phyloP scores from a whole-genome alignment of 2,888 invertebrate species.

The Epinotia ramella region DNA sequence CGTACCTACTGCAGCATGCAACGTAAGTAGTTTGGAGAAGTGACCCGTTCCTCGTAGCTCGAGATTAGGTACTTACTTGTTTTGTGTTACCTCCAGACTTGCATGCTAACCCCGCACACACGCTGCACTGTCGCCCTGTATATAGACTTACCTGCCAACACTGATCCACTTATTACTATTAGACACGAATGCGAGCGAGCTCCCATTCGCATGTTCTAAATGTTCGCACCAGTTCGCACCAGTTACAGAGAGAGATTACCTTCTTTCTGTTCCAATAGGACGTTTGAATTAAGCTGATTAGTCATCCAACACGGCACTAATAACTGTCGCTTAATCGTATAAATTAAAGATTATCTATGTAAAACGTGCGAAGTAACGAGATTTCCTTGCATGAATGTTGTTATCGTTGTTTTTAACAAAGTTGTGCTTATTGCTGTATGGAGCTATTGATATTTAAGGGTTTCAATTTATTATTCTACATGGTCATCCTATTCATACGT shows the following conservation, averaged over 20 bases:
- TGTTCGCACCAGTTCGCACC: conserved; percentile 1
- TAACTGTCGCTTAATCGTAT: conserved; percentile 28
- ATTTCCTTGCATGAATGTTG: conserved; percentile 84
- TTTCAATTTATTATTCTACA: background rate
- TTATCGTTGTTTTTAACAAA: conserved; percentile 49
- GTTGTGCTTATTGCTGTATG: conserved; percentile 42
- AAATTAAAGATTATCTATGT: conserved; percentile 17
- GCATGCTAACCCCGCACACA: conserved; percentile 59
- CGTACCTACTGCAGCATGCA: conserved; percentile 53
- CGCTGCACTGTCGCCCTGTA: conserved; percentile 56
- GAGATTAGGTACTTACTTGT: conserved; percentile 54
- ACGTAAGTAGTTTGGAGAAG: conserved; percentile 77
- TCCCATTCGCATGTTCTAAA: conserved; percentile 25
- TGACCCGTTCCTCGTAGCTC: conserved; percentile 71
- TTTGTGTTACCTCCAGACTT: conserved; percentile 60
- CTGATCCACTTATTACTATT: conserved; percentile 19
- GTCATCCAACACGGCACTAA: conserved; percentile 29
- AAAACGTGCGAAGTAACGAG: conserved; percentile 72
- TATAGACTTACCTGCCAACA: conserved; percentile 40
- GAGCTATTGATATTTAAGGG: conserved; percentile 15
- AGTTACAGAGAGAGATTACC: background rate
- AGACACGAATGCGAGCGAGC: conserved; percentile 23
- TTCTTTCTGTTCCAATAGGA: background rate
- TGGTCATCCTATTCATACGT: background rate
- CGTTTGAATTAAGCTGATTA: conserved; percentile 5